These are phyloP conservation scores for Octonoba sinensis DNA, from an alignment of 2,888 invertebrate species.

Conservation along the genomic window DNA sequence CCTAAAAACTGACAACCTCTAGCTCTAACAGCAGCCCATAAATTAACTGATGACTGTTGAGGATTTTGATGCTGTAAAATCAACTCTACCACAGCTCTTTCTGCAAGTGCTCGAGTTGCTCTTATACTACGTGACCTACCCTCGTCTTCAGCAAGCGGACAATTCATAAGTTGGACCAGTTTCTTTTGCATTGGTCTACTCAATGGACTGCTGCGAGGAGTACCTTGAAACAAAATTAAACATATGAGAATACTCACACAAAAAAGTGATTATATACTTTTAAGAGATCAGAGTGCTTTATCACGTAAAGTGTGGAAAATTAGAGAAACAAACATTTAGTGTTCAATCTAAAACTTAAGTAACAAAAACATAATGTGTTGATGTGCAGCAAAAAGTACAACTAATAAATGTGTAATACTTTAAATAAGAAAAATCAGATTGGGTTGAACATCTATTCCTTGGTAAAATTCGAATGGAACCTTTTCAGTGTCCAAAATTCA, in stretches of 20 bases:
- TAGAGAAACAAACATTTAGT: not conserved
- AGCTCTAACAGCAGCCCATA: constrained; percentile 97
- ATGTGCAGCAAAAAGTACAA: no score
- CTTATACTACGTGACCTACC: constrained; percentile 73
- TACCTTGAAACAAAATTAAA: constrained; percentile 27
- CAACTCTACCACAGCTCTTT: constrained; percentile 92
- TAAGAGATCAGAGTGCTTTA: not conserved
- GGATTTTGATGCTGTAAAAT: constrained; percentile 96
- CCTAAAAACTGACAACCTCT: constrained; percentile 98
- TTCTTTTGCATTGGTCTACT: constrained; percentile 97
- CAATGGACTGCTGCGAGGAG: constrained; percentile 71
- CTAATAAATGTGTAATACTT: no score
- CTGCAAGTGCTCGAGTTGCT: constrained; percentile 92
- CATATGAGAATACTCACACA: not conserved
- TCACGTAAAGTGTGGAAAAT: not conserved
- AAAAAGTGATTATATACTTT: not conserved
- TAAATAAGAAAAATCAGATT: no score
- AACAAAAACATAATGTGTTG: no score
- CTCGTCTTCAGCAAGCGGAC: constrained; percentile 91
- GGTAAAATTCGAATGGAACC: no score
- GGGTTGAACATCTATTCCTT: no score
- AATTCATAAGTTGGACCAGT: constrained; percentile 90
- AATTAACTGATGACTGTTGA: constrained; percentile 90
- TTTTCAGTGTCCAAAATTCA: no score
- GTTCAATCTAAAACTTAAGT: no score